Evolutionary conservation across 2,797 vertebrate genomes (phyloP).

Genomic region (Crocodylus rhombifer): DNA sequence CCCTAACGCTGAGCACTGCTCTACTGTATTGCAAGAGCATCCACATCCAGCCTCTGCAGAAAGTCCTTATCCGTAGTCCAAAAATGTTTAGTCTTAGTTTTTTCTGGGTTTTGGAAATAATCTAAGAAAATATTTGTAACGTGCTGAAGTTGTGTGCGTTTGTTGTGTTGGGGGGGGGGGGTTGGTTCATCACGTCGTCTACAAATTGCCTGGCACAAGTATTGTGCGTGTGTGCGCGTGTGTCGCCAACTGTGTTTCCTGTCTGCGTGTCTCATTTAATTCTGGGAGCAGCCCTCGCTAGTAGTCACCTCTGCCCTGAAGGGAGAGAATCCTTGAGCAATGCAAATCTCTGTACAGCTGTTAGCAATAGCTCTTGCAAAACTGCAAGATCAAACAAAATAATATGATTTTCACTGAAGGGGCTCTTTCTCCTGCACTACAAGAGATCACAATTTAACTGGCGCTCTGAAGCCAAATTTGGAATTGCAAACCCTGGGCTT

Average conservation of each 20-base stretch:
- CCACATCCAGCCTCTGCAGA: constrained; percentile 14
- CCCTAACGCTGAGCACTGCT: background rate
- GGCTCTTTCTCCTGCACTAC: background rate
- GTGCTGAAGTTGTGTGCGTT: no score
- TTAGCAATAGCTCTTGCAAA: constrained; percentile 2
- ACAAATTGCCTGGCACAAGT: background rate
- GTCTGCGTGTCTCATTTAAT: background rate
- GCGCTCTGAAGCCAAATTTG: background rate
- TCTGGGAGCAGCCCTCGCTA: constrained; percentile 35
- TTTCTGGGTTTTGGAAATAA: constrained; percentile 37
- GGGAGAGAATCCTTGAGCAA: background rate
- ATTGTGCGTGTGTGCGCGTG: background rate
- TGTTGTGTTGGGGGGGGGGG: background rate
- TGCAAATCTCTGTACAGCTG: constrained; percentile 18
- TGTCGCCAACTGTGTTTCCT: constrained; percentile 37
- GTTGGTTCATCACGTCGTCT: background rate
- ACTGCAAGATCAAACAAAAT: constrained; percentile 26
- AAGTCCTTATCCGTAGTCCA: constrained; percentile 13
- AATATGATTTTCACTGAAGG: background rate
- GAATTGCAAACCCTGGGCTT: background rate
- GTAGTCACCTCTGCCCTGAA: constrained; percentile 30
- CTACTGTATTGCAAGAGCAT: background rate
- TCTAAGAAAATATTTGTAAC: background rate
- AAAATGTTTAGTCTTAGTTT: constrained; percentile 4
- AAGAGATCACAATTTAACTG: rapidly evolving